Conservation (phyloP, 2,113 vertebrate species). For the Henicopernis longicauda region DNA sequence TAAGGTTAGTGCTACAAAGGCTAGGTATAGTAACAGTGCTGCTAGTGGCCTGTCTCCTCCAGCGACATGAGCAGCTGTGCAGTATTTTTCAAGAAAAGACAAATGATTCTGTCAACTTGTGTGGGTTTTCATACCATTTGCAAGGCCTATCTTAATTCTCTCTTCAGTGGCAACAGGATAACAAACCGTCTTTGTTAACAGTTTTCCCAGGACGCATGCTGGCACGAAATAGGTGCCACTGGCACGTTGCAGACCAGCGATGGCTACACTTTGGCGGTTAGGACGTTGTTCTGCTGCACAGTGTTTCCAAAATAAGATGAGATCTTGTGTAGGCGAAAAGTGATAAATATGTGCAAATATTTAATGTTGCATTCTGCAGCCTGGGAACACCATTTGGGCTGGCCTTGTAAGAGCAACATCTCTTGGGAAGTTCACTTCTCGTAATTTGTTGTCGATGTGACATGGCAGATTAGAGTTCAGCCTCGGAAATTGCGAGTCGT, state of each 20-base stretch:
- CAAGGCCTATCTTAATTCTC: neutral
- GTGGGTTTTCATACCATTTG: neutral
- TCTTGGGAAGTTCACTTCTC: constrained; percentile 20
- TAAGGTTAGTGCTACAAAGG: neutral
- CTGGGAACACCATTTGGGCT: neutral
- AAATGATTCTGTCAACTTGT: neutral
- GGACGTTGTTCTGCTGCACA: constrained; percentile 5
- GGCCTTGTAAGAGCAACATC: neutral
- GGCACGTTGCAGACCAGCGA: neutral
- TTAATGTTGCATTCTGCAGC: neutral
- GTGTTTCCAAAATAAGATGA: constrained; percentile 44
- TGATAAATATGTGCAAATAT: constrained; percentile 38
- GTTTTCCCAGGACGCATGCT: neutral
- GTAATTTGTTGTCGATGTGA: neutral
- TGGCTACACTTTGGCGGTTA: neutral
- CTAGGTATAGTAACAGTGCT: neutral
- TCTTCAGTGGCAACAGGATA: neutral
- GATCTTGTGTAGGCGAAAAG: neutral
- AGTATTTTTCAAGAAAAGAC: neutral
- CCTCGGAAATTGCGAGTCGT: neutral
- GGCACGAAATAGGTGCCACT: neutral
- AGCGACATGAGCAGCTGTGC: neutral
- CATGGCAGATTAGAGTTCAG: constrained; percentile 21
- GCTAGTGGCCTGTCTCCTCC: neutral
- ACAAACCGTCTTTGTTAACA: constrained; percentile 30